Percentiles rank a stretch among this genome's conserved stretches.
Evolutionary conservation across 2,888 invertebrate species (phyloP).

Genomic region (Apotomis turbidana): DNA sequence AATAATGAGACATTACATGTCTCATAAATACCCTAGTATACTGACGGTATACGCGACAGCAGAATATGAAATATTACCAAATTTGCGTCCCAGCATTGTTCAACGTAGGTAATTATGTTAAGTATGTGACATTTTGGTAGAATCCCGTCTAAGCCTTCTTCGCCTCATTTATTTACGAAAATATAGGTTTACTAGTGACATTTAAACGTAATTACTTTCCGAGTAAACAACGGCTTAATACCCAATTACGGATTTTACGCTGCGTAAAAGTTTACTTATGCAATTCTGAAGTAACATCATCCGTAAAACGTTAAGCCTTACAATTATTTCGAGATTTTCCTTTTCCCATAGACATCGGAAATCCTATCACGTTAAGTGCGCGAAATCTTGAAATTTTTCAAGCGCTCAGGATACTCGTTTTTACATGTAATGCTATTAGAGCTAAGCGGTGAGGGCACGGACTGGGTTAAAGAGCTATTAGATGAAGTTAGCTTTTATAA

Average conservation of each 20-base stretch:
- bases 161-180: too few relatives aligned
- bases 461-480: slow-evolving; percentile 16
- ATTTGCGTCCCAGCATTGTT: too few relatives aligned
- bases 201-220: too few relatives aligned
- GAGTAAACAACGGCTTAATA: too few relatives aligned
- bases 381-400: slow-evolving; percentile 24
- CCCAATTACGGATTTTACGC: slow-evolving; percentile 8
- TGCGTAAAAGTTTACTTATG: slow-evolving; percentile 30
- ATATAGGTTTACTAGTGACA: too few relatives aligned
- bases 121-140: too few relatives aligned
- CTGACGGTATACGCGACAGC: too few relatives aligned
- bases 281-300: slow-evolving; percentile 27
- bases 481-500: slow-evolving; percentile 2
- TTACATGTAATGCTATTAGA: slow-evolving; percentile 12
- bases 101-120: too few relatives aligned
- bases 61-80: too few relatives aligned
- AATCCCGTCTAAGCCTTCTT: too few relatives aligned
- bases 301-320: slow-evolving; percentile 22
- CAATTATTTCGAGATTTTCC: slow-evolving; percentile 32
- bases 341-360: slow-evolving; percentile 19
- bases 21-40: too few relatives aligned
- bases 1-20: too few relatives aligned
- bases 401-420: slow-evolving; percentile 2
- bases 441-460: neutral
- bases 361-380: slow-evolving; percentile 24